Percentiles rank a stretch among this genome's conserved stretches.
Evolutionary conservation across 2,797 vertebrate species (phyloP).

Genomic region (Diglossa cyanea): DNA sequence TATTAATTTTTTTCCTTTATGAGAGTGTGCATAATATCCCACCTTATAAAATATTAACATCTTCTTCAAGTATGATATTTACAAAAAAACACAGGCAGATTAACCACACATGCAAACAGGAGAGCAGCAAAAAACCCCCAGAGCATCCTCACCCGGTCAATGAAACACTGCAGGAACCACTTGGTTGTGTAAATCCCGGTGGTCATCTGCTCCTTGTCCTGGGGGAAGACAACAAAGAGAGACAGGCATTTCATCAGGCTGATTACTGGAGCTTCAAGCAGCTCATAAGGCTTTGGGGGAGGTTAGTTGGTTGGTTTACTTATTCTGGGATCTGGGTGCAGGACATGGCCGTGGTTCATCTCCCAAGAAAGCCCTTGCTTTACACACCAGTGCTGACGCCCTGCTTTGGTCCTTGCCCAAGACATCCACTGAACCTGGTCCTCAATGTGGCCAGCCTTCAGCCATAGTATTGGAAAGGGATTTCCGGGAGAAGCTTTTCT

Average conservation of each 20-base stretch:
- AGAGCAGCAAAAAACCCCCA: neutral
- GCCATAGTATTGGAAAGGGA: neutral
- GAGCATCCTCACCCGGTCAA: constrained; percentile 84
- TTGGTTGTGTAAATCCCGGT: constrained; percentile 91
- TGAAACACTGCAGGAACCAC: constrained; percentile 94
- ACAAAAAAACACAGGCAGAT: neutral
- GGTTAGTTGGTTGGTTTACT: neutral
- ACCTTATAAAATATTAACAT: neutral
- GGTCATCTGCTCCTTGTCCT: constrained; percentile 93
- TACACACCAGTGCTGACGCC: neutral
- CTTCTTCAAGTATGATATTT: neutral
- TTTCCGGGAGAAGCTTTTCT: neutral
- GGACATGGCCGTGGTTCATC: neutral
- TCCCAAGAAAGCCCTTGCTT: neutral
- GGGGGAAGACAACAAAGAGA: neutral
- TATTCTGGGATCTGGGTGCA: neutral
- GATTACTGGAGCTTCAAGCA: neutral
- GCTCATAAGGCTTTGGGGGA: neutral
- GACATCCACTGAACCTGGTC: neutral
- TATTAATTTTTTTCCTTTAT: neutral
- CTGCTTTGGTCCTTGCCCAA: neutral
- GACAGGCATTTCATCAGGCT: neutral
- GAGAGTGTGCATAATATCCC: neutral
- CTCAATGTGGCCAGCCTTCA: fast-evolving
- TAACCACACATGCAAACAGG: neutral